These are phyloP conservation scores for Sylvia atricapilla DNA, from an alignment of 2,113 vertebrate genomes.

Conservation along the genomic window DNA sequence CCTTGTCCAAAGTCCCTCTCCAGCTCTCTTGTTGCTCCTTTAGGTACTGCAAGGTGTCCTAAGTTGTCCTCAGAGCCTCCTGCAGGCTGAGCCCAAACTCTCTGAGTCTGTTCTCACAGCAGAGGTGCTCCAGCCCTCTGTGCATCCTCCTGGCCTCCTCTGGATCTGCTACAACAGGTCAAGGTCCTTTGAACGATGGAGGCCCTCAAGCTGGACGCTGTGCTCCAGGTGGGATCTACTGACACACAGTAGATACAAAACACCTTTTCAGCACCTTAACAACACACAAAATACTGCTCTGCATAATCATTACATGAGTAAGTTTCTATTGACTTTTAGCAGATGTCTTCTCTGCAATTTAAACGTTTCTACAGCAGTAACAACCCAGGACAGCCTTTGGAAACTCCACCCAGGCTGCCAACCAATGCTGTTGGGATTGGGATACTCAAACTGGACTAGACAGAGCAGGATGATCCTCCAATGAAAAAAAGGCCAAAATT, in stretches of 20 bases:
- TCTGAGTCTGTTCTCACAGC: not conserved
- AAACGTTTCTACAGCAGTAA: not conserved
- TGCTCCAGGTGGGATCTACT: not conserved
- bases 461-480: not conserved
- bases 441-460: not conserved
- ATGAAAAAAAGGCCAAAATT: not conserved
- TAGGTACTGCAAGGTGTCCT: not conserved
- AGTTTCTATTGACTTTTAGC: not conserved
- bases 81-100: not conserved
- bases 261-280: not conserved
- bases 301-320: accelerated
- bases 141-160: not conserved
- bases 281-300: not conserved
- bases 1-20: not conserved
- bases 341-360: not conserved
- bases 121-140: not conserved
- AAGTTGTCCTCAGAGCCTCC: not conserved
- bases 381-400: not conserved
- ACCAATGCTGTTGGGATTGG: not conserved
- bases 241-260: not conserved
- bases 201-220: accelerated
- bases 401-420: not conserved
- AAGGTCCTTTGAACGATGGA: not conserved
- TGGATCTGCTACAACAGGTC: not conserved
- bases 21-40: not conserved